phyloP scores from a whole-genome alignment of 2,113 vertebrate genomes.

The Psilopsiagon aymara region DNA sequence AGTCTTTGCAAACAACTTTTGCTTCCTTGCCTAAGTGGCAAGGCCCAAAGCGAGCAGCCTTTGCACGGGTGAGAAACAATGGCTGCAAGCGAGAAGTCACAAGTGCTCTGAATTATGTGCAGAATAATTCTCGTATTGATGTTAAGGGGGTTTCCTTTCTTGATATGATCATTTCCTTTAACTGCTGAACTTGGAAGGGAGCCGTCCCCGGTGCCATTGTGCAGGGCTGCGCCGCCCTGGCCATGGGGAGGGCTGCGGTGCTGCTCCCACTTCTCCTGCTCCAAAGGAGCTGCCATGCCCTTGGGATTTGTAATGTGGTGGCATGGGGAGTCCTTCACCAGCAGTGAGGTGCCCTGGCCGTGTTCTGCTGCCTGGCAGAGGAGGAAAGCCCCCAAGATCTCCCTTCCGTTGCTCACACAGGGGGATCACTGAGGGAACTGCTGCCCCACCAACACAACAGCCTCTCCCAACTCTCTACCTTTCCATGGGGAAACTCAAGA shows the following conservation, averaged over 20 bases:
- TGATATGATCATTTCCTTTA: constrained; percentile 47
- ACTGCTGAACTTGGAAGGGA: constrained; percentile 36
- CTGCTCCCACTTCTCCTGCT: background rate
- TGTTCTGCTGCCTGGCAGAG: background rate
- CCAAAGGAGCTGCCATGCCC: background rate
- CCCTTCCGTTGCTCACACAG: background rate
- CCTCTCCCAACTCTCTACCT: background rate
- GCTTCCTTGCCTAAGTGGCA: background rate
- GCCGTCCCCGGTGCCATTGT: background rate
- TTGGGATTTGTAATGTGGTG: rapidly evolving
- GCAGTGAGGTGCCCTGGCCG: background rate
- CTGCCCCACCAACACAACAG: background rate
- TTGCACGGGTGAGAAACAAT: background rate
- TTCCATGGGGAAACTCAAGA: background rate
- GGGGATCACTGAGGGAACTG: rapidly evolving
- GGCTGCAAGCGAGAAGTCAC: background rate
- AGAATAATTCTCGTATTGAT: background rate
- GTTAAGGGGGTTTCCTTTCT: constrained; percentile 43
- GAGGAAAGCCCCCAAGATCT: background rate
- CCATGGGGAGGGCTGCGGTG: background rate
- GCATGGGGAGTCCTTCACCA: rapidly evolving
- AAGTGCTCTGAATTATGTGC: background rate
- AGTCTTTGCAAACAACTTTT: background rate
- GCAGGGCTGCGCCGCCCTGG: rapidly evolving
- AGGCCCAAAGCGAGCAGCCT: background rate